phyloP scores from a whole-genome alignment of 2,888 invertebrate genomes.

The Megastigmus dorsalis region DNA sequence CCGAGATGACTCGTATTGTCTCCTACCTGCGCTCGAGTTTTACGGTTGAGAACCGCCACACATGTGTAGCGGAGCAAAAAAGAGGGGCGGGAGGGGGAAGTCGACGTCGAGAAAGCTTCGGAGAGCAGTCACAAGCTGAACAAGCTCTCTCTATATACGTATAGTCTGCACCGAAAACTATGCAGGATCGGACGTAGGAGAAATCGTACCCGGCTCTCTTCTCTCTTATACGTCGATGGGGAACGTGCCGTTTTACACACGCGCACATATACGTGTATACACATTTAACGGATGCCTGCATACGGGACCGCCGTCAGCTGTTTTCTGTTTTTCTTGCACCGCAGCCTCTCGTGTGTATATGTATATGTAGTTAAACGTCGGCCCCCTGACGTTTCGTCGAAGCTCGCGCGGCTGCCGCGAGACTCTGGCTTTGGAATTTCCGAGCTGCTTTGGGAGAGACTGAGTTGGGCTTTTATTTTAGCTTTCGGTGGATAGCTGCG shows the following conservation, averaged over 20 bases:
- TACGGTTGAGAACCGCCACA: not conserved
- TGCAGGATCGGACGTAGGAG: constrained; percentile 9
- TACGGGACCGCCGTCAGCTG: constrained; percentile 35
- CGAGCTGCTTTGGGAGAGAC: not conserved
- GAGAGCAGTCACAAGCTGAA: too few species aligned
- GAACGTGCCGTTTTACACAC: not conserved
- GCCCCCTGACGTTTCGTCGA: constrained; percentile 1
- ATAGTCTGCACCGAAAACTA: too few species aligned
- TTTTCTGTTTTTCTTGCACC: constrained; percentile 34
- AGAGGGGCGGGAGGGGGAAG: not conserved
- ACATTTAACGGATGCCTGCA: not conserved
- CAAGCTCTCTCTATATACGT: not conserved
- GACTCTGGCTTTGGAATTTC: not conserved
- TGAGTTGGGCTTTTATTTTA: not conserved
- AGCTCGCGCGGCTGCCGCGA: too few species aligned
- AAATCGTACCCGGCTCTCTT: constrained; percentile 3
- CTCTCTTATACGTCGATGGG: too few species aligned
- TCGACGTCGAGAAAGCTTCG: not conserved
- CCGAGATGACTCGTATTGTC: constrained; percentile 41
- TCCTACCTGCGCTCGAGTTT: constrained; percentile 38
- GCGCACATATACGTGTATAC: not conserved
- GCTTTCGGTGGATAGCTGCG: too few species aligned
- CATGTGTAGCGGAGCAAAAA: not conserved
- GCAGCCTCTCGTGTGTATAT: too few species aligned
- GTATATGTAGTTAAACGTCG: too few species aligned